phyloP scores from a whole-genome alignment of 2,113 vertebrate species.

The Lota lota region DNA sequence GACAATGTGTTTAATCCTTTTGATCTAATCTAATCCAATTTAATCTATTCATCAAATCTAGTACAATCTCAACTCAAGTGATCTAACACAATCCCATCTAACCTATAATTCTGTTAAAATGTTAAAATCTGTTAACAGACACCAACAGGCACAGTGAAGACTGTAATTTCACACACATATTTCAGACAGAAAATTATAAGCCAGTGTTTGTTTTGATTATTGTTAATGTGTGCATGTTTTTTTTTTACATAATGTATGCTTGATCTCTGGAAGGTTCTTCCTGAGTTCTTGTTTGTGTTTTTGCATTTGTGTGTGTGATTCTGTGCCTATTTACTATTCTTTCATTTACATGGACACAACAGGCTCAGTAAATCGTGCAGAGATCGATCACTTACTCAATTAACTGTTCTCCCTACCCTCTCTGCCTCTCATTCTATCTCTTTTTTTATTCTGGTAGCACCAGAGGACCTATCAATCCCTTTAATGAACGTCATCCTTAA shows the following conservation, averaged over 20 bases:
- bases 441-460: slow-evolving; percentile 7
- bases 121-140: too few relatives aligned
- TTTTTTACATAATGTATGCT: not conserved
- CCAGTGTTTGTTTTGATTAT: not conserved
- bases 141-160: too few relatives aligned
- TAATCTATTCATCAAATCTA: too few relatives aligned
- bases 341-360: slow-evolving; percentile 62
- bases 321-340: slow-evolving; percentile 54
- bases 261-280: not conserved
- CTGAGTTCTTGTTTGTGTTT: not conserved
- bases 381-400: slow-evolving; percentile 62
- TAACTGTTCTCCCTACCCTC: slow-evolving; percentile 27
- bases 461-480: slow-evolving; percentile 12
- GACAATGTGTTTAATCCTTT: too few relatives aligned
- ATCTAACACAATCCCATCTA: too few relatives aligned
- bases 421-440: slow-evolving; percentile 2
- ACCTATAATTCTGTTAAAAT: too few relatives aligned
- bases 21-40: too few relatives aligned
- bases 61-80: too few relatives aligned
- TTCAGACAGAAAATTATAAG: not conserved
- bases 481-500: slow-evolving; percentile 16
- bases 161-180: too few relatives aligned
- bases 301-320: not conserved
- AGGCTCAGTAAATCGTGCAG: slow-evolving; percentile 48
- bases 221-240: not conserved